Base-by-base conservation (phyloP, 1,140 invertebrate genomes). In the Glossosoma conforme region DNA sequence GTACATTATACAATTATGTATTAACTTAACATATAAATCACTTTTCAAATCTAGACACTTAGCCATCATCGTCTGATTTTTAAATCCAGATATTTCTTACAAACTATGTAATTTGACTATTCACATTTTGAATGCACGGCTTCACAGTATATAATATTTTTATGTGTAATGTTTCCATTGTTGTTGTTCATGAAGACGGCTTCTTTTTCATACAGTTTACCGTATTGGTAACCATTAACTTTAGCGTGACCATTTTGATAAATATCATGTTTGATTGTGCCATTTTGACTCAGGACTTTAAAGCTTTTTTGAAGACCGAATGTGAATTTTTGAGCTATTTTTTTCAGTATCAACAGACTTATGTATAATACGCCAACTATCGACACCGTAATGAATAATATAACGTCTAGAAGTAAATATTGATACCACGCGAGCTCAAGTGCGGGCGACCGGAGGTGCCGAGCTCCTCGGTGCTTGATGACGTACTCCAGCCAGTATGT, bases 401-500 rank as follows among this genome's bases (percentile, higher is more conserved):
- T 65, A 2, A 82, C 77, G 62, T 82, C 79, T 2, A 82, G 55
- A 13, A 80, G 54, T 30, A 76, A 69, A 59, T 79, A 79, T 56
- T 80, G 69, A 61, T 76, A 79, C 65, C 76, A 77, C n/a, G 68
- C 65, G 45, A 81, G 66, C 1, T 74, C 62, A 2, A 73, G 54
- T 0, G 74, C 77, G 11, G 74, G 68, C 2, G 76, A 74, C 36
- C 67, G 62, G 56, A 82, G 64, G 59, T 80, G 77, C 0, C 61
- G 61, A 1, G 78, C 79, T 24, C 79, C 80, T 32, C 72, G 70
- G 54, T 82, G 71, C 10, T 76, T 63, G 2, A 78, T 74, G 6
- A 80, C 77, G 50, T 78, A 78, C 52, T 80, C 77, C 15, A 75
- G 69, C 77, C 77, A 80, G 51, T 68, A 79, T 21, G 76, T 59